Evolutionary conservation across 2,113 vertebrate genomes (phyloP).

Genomic region (Siniperca knerii): DNA sequence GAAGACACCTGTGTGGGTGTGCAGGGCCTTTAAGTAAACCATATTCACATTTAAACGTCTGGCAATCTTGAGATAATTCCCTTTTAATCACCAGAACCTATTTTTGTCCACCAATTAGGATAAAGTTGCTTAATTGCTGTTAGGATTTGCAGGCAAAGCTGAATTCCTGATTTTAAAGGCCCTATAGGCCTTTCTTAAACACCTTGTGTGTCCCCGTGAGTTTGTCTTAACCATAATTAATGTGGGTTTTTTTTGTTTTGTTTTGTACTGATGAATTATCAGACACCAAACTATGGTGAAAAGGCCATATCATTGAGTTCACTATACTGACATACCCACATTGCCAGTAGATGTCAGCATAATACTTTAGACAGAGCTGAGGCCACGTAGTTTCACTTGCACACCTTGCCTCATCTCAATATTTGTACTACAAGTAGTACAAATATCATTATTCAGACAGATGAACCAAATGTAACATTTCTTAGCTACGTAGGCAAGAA

Average conservation of each 20-base stretch:
- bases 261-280: too few relatives aligned
- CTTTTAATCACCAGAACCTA: background rate
- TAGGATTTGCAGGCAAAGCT: too few relatives aligned
- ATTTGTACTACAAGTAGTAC: background rate
- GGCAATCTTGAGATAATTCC: background rate
- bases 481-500: background rate
- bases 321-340: background rate
- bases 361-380: background rate
- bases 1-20: background rate
- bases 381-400: background rate
- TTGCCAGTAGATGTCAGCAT: constrained; percentile 68
- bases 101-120: too few relatives aligned
- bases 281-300: background rate
- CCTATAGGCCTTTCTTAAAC: too few relatives aligned
- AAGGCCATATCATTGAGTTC: background rate
- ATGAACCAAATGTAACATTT: background rate
- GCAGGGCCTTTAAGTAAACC: background rate
- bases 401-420: background rate
- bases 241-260: too few relatives aligned
- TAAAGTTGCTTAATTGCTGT: too few relatives aligned
- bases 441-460: background rate
- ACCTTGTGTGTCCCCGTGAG: too few relatives aligned
- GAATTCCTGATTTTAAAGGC: too few relatives aligned
- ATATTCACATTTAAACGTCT: background rate
- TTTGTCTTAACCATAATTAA: too few relatives aligned